Evolutionary conservation across 2,113 vertebrate genomes (phyloP), one percentile per base, ranked within the genome.

Genomic region (Acanthochromis polyacanthus): DNA sequence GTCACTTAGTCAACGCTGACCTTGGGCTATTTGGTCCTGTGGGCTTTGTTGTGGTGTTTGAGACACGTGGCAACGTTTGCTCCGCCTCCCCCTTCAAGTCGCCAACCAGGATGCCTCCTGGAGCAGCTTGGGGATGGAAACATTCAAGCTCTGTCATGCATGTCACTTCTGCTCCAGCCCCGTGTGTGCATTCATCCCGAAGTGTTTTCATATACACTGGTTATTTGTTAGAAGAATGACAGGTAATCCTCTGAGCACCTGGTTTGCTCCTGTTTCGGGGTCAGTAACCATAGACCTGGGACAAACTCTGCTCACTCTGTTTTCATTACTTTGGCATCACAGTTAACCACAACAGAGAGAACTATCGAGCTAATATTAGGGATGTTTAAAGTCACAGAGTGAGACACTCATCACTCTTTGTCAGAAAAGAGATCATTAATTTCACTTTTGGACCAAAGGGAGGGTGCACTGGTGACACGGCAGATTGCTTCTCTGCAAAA

Each of bases 21-120:
- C 85, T 84, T 71, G 79, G 85, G 87, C 88, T 86, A 58, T 92
- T 89, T 92, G 80, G 82, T 88, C 78, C 86, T 22, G 64, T 82
- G 81, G 74, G 86, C 75, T 90, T 90, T 92, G 82, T 91, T 93
- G 89, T 91, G 87, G 90, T 87, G 78, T 86, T 64, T 75, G 61
- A 89, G 91, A 91, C 92, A 81, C 84, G 88, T 89, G 88, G 92
- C 84, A 12, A 69, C 11, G 1, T 68, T 80, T 63, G 65, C 79
- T 83, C 80, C 74, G 17, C 81, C 87, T 56, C 55, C 57, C 23
- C 63, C 71, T 58, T 64, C 22, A 23, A 80, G 58, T 72, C 56
- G 5, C 76, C 78, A 64, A 71, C 53, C 52, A 32, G 74, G 20
- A 50, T 53, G 80, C 60, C 68, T 28, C 64, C 72, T 17, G 40